phyloP scores from a whole-genome alignment of 2,113 vertebrate species.

The Oceanodroma tethys region DNA sequence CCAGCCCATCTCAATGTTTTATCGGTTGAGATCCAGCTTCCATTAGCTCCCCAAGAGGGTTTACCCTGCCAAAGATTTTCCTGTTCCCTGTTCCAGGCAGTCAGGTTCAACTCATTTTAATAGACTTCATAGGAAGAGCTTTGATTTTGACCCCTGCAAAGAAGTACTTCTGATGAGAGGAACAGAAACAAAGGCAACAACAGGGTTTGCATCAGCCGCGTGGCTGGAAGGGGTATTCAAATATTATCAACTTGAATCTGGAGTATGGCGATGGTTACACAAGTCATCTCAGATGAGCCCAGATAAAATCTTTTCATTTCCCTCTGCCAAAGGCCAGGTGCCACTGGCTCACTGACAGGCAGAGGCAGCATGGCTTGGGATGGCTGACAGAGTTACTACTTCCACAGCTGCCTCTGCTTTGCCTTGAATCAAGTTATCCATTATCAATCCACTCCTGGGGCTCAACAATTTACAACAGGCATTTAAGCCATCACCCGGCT shows the following conservation, averaged over 20 bases:
- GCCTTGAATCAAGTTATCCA: background rate
- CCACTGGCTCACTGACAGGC: background rate
- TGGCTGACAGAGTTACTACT: background rate
- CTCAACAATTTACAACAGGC: background rate
- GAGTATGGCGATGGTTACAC: background rate
- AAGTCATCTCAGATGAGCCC: background rate
- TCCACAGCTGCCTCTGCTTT: background rate
- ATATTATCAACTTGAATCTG: background rate
- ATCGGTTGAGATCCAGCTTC: background rate
- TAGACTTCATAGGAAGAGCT: background rate
- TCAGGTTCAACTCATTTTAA: background rate
- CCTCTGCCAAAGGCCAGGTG: background rate
- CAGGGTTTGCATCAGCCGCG: fast-evolving
- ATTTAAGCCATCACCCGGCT: background rate
- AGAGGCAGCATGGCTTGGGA: background rate
- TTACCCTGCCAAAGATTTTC: background rate
- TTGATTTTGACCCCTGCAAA: slow-evolving; percentile 10
- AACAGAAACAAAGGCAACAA: background rate
- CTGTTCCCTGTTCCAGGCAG: background rate
- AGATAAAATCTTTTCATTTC: background rate
- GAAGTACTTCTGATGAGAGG: background rate
- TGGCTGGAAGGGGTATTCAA: background rate
- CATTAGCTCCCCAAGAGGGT: background rate
- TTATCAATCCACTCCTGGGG: background rate
- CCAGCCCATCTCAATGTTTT: background rate